Percentiles rank a stretch among this genome's conserved stretches.
Conservation (phyloP, 2,888 invertebrate species). For the Tetanocera ferruginea region DNA sequence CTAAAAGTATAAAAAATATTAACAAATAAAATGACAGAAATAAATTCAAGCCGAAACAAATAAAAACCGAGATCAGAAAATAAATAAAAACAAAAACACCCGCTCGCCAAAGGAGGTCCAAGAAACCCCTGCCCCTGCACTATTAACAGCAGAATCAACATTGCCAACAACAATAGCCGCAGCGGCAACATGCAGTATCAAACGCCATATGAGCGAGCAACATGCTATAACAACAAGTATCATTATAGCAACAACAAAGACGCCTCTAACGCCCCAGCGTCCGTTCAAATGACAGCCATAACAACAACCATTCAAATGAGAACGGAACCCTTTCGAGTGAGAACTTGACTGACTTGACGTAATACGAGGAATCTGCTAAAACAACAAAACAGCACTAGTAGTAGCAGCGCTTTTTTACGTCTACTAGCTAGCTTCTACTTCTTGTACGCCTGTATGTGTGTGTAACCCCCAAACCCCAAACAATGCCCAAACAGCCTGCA, state of each 20-base stretch:
- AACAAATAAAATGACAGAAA: conserved; percentile 63
- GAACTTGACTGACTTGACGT: neutral
- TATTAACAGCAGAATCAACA: neutral
- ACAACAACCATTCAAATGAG: neutral
- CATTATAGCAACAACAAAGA: neutral
- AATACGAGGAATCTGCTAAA: conserved; percentile 26
- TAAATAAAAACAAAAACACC: conserved; percentile 6
- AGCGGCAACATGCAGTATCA: conserved; percentile 1
- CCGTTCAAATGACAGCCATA: neutral
- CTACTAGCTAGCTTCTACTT: neutral
- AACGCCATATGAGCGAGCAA: conserved; percentile 28
- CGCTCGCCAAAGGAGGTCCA: neutral
- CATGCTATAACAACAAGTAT: conserved; percentile 23
- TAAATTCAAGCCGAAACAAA: conserved; percentile 66
- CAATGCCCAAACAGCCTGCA: neutral
- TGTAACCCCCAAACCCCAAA: neutral
- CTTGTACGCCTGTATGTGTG: no score
- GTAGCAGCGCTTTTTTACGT: neutral
- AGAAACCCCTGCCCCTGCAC: neutral
- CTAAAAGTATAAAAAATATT: conserved; percentile 35
- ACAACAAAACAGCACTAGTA: conserved; percentile 14
- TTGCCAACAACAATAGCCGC: neutral
- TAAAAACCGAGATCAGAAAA: conserved; percentile 53
- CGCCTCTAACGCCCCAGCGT: neutral
- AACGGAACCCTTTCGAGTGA: neutral